Evolutionary conservation across 2,113 vertebrate species (phyloP), one percentile per base, ranked within the genome.

Genomic region (Origma solitaria): DNA sequence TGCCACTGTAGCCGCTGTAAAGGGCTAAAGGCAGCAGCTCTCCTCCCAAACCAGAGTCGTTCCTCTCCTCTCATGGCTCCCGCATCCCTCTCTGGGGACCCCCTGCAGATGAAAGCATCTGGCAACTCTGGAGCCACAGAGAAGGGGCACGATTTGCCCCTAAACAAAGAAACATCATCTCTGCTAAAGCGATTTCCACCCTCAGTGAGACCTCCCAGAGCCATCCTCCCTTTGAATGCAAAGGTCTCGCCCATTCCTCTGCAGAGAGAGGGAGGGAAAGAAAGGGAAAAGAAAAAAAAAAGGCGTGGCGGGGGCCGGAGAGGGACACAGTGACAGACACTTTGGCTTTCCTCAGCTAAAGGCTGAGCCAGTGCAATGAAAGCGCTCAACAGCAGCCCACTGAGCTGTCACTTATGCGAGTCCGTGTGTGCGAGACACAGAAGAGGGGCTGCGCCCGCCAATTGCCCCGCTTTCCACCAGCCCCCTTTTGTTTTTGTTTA

Each of bases 401-500:
- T 94, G 95, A 96, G 95, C 96, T 96, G 96, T 97, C 96, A 95
- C 95, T 96, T 95, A 91, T 96, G 93, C 1, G 82, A 84, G 92
- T 86, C 93, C 86, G 72, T 88, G 90, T 82, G 90, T 88, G 94
- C 27, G 15, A 90, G 86, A 92, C 87, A 93, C 80, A 94, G 86
- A 91, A 91, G 90, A 92, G 86, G 95, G 93, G 68, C 94, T 23
- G 89, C 60, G 77, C 62, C 95, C 88, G 61, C 97, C 95, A 96
- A 90, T 95, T 79, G 81, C 94, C 95, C 90, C 12, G 47, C 88
- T 96, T 96, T 95, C 95, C 94, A 95, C 96, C 95, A 94, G 79
- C 94, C 92, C 72, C 61, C 76, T 95, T 97, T 97, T 97, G 97
- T 96, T 97, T 97, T 96, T 96, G 95, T 94, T 97, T 97, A 96